Conservation (phyloP, 2,113 vertebrate species). For the Indicator maculatus region DNA sequence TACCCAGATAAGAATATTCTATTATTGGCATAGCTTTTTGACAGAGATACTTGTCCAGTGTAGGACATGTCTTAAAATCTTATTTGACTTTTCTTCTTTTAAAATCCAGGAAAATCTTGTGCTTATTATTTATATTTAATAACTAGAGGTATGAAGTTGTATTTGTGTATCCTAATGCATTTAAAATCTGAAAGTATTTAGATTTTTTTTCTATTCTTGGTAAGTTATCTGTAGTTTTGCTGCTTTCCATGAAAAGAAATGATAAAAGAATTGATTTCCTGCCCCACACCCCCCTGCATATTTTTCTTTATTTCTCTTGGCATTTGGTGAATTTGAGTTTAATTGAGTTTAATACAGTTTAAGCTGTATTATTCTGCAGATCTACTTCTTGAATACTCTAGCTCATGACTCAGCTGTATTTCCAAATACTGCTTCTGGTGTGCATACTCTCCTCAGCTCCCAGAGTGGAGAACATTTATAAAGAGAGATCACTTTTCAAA, state of each 20-base stretch:
- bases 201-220: background rate
- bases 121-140: background rate
- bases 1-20: background rate
- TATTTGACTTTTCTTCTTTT: background rate
- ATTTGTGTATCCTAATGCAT: background rate
- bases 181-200: background rate
- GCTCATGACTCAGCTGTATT: constrained; percentile 50
- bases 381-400: background rate
- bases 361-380: background rate
- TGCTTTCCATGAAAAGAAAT: background rate
- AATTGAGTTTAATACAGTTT: background rate
- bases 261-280: background rate
- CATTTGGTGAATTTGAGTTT: background rate
- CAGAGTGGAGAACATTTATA: background rate
- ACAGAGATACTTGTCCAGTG: background rate
- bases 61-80: background rate
- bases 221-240: background rate
- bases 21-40: background rate
- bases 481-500: background rate
- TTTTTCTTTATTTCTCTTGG: background rate
- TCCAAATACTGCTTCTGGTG: background rate
- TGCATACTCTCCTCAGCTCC: background rate
- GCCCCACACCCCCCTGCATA: too few species aligned
- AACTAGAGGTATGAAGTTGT: background rate
- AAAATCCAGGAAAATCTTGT: background rate